Base-by-base conservation (phyloP, 2,888 invertebrate genomes). In the Heliconius ethilla region DNA sequence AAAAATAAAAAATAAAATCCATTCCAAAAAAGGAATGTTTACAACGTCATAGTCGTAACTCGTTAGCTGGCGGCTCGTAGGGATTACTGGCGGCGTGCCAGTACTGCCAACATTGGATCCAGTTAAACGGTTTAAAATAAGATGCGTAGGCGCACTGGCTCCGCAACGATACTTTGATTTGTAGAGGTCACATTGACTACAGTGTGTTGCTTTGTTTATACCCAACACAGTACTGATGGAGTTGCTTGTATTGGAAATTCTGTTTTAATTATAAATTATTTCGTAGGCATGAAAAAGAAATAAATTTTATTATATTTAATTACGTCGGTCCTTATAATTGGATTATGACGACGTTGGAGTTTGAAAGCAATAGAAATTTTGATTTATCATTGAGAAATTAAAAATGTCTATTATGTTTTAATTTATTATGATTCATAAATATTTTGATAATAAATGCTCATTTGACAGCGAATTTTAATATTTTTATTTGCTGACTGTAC, bases 11-110 rank as follows among this genome's bases (percentile, higher is more conserved):
- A 45, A 76, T 79, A 89, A 89, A 89, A 82, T 9, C 85, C 84
- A 83, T 84, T 85, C 82, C 87, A 86, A 80, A 88, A 89, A 88
- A 87, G 89, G 86, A 88, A 91, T 89, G 87, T 90, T 90, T 89
- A 90, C 87, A 76, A 69, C 81, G 81, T 82, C 82, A 67, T 75
- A 75, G 59, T 85, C 83, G 83, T 85, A 86, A 86, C 86, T 89
- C 87, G 86, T 88, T 88, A 87, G 85, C 86, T 82, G 83, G 77
- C 73, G 55, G 70, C 45, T 72, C 55, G 82, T 77, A 80, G 75
- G 75, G 81, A 82, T 81, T 84, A 77, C 85, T 86, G 92, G 91
- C 91, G 87, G 84, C 84, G 83, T 83, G 91, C 91, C 90, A 91
- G 88, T 86, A 33, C 9, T 33, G 33, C 33, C 33, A 33, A 33